Percentiles rank a stretch among this genome's conserved stretches.
Evolutionary conservation across 2,888 invertebrate genomes (phyloP).

Genomic region (Megalurothrips usitatus): DNA sequence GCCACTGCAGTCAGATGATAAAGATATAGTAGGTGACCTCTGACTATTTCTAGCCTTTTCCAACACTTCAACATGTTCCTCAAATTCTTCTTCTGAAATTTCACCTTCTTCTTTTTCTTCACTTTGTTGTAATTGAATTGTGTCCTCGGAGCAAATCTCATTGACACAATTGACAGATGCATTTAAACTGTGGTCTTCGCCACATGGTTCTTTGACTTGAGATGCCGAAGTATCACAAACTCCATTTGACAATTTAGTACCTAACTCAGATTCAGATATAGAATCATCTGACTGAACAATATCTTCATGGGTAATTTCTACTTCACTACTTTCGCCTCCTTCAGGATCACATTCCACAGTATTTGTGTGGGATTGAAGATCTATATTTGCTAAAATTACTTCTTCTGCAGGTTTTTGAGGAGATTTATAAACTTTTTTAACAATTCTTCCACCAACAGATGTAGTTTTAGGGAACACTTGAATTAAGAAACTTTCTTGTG

Average conservation of each 20-base stretch:
- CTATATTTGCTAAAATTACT: background rate
- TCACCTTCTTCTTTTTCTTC: conserved; percentile 7
- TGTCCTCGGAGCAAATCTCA: background rate
- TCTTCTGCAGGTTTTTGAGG: background rate
- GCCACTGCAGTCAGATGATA: background rate
- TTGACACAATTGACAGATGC: too few species aligned
- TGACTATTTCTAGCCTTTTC: background rate
- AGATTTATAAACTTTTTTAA: background rate
- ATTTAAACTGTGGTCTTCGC: too few species aligned
- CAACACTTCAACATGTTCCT: background rate
- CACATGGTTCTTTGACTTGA: background rate
- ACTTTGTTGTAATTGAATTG: background rate
- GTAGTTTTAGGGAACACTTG: background rate
- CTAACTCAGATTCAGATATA: too few species aligned
- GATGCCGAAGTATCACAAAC: background rate
- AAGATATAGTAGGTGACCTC: background rate
- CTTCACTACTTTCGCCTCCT: background rate
- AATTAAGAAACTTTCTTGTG: background rate
- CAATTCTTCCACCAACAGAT: background rate
- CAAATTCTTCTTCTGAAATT: conserved; percentile 4
- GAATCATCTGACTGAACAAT: too few species aligned
- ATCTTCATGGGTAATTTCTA: too few species aligned
- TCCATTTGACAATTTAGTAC: too few species aligned
- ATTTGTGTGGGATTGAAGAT: background rate
- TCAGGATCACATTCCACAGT: background rate